These are phyloP conservation scores for Amblyjoppa fuscipennis DNA, from an alignment of 2,888 invertebrate genomes.

Conservation along the genomic window DNA sequence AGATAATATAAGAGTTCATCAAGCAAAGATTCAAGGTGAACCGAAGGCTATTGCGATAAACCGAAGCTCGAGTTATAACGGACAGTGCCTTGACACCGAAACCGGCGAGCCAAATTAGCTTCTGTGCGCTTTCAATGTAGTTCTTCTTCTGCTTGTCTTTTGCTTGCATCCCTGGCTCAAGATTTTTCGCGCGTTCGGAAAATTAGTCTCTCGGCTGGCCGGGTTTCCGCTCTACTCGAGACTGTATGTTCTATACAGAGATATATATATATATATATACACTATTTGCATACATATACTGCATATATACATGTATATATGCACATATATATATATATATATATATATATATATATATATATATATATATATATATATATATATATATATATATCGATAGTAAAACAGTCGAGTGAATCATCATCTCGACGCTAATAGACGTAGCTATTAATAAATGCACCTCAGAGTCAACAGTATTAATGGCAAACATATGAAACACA, in stretches of 20 bases:
- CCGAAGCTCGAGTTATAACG: slow-evolving; percentile 5
- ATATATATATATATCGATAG: neutral
- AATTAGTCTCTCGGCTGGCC: slow-evolving; percentile 33
- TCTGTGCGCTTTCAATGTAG: neutral
- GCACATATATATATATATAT: neutral
- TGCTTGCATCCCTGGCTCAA: neutral
- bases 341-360: too few relatives aligned
- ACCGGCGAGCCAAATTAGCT: slow-evolving; percentile 23
- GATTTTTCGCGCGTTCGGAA: slow-evolving; percentile 47
- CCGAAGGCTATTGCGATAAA: slow-evolving; percentile 12
- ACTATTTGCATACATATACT: too few relatives aligned
- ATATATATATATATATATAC: too few relatives aligned
- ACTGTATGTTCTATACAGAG: too few relatives aligned
- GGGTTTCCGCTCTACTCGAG: slow-evolving; percentile 19
- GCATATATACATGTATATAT: too few relatives aligned
- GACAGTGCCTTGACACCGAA: slow-evolving; percentile 60
- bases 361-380: too few relatives aligned
- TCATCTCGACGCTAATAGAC: slow-evolving; percentile 34
- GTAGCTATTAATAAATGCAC: slow-evolving; percentile 40
- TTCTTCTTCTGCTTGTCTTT: slow-evolving; percentile 20
- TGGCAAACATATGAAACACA: neutral
- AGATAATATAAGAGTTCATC: neutral
- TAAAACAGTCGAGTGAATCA: slow-evolving; percentile 49
- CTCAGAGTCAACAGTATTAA: neutral
- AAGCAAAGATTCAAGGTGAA: slow-evolving; percentile 45